Base-by-base conservation (phyloP, 1,140 invertebrate genomes). In the Drosophila sulfurigaster region DNA sequence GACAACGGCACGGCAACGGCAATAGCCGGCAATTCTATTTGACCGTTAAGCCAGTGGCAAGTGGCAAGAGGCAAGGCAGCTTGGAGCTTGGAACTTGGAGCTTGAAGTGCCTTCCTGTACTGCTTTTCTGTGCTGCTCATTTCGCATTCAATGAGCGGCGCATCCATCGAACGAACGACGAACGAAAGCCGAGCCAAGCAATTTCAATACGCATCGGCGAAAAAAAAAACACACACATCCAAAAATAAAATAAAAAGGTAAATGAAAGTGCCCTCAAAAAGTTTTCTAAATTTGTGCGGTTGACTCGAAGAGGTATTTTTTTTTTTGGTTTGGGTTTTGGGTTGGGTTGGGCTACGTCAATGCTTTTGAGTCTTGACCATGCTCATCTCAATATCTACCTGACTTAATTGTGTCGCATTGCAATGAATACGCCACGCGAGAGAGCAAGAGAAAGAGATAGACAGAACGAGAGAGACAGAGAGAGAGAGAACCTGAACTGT, bases 181-280 rank as follows among this genome's bases (percentile, higher is more conserved):
- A 38, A 38, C 85, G 80, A 89, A 89, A 89, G 85, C 85, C 83
- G 70, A 76, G 75, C 68, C 73, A 89, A 78, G 74, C 81, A 89
- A 88, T 88, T 88, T 85, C 85, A 90, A 89, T 89, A 90, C 70
- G 70, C 58, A 73, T 86, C 83, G 77, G 81, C 81, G 51, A 82
- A 87, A 82, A 87, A 79, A 80, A 49, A 64, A 68, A 79, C 3
- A 20, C 20, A 25, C 20, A 25, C 20, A 25, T 25, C 54, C 59
- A 58, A 48, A 49, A 43, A 45, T 45, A 48, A 68, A 63, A 60
- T 16, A 69, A 86, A 85, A 88, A 86, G 85, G 85, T 88, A 89
- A 88, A 88, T 88, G 85, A 88, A 88, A 88, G 85, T 88, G 85
- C 85, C 85, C 85, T 88, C 81, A 88, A 88, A 88, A 89, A 82